These are phyloP conservation scores for Pyrochroa serraticornis DNA, from an alignment of 2,888 invertebrate species.

Conservation along the genomic window DNA sequence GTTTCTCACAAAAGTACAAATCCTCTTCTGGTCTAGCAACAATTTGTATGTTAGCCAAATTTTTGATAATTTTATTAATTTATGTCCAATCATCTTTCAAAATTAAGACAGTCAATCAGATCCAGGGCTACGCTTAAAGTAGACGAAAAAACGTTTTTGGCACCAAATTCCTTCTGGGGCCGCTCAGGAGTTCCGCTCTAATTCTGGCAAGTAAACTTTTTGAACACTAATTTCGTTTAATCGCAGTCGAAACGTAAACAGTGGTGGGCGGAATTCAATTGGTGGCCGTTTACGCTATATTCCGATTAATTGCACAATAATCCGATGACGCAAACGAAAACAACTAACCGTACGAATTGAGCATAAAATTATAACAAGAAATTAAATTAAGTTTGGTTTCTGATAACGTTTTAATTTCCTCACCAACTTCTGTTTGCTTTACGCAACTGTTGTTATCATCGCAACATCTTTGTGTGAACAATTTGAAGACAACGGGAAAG, in stretches of 20 bases:
- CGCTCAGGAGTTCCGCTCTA: slow-evolving; percentile 36
- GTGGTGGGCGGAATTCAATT: slow-evolving; percentile 17
- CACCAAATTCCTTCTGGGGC: slow-evolving; percentile 14
- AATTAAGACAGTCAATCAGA: too few species aligned
- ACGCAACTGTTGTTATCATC: too few species aligned
- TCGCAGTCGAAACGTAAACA: slow-evolving; percentile 17
- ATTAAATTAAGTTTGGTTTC: slow-evolving; percentile 31
- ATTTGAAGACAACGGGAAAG: too few species aligned
- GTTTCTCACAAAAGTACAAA: too few species aligned
- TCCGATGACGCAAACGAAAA: slow-evolving; percentile 23
- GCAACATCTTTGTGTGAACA: too few species aligned
- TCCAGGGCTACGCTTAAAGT: too few species aligned
- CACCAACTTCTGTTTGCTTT: slow-evolving; percentile 27
- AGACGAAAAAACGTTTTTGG: too few species aligned
- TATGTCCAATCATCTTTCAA: too few species aligned
- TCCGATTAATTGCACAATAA: slow-evolving; percentile 26
- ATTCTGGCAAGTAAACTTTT: background rate
- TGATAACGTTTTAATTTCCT: slow-evolving; percentile 37
- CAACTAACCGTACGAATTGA: slow-evolving; percentile 16
- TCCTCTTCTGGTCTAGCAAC: too few species aligned
- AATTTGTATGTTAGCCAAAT: too few species aligned
- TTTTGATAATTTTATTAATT: too few species aligned
- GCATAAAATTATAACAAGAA: slow-evolving; percentile 28
- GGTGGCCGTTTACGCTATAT: slow-evolving; percentile 22
- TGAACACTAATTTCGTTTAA: slow-evolving; percentile 21